These are phyloP conservation scores for Callopanchax toddi DNA, from an alignment of 2,113 vertebrate genomes.

Conservation along the genomic window DNA sequence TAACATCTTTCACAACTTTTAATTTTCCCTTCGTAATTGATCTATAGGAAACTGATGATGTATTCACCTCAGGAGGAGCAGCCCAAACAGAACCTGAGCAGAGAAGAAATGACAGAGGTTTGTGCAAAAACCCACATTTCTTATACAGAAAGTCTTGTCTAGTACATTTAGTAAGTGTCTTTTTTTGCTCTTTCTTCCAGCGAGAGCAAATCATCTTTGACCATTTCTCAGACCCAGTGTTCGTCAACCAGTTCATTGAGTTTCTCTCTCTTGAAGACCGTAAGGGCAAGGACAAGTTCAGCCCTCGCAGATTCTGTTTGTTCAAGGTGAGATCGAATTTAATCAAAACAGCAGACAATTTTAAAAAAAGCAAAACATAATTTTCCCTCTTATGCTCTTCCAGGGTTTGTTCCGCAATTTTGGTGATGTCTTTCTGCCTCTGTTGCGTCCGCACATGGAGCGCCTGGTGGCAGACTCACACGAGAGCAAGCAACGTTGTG, in stretches of 20 bases:
- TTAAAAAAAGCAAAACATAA: neutral
- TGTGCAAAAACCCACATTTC: conserved; percentile 4
- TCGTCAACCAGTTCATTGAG: conserved; percentile 93
- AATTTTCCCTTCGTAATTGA: neutral
- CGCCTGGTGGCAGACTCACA: conserved; percentile 90
- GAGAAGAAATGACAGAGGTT: conserved; percentile 93
- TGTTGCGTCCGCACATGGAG: conserved; percentile 91
- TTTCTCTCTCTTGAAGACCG: conserved; percentile 97
- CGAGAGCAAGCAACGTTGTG: conserved; percentile 94
- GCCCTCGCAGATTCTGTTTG: conserved; percentile 95
- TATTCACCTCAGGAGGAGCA: conserved; percentile 90
- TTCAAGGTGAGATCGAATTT: conserved; percentile 87
- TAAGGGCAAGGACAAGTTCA: conserved; percentile 99
- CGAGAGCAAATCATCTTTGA: conserved; percentile 94
- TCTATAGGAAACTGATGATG: conserved; percentile 86
- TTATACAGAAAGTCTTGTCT: neutral
- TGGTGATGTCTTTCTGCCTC: conserved; percentile 87
- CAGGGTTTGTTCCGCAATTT: conserved; percentile 97
- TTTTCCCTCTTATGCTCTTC: neutral
- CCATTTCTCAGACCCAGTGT: conserved; percentile 92
- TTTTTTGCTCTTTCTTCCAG: conserved; percentile 70
- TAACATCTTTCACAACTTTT: neutral
- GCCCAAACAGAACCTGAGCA: conserved; percentile 86
- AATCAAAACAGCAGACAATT: neutral
- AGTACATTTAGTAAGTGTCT: neutral